Evolutionary conservation across 2,888 invertebrate species (phyloP), one percentile per base, ranked within the genome.

Genomic region (Philopedon plagiatum): DNA sequence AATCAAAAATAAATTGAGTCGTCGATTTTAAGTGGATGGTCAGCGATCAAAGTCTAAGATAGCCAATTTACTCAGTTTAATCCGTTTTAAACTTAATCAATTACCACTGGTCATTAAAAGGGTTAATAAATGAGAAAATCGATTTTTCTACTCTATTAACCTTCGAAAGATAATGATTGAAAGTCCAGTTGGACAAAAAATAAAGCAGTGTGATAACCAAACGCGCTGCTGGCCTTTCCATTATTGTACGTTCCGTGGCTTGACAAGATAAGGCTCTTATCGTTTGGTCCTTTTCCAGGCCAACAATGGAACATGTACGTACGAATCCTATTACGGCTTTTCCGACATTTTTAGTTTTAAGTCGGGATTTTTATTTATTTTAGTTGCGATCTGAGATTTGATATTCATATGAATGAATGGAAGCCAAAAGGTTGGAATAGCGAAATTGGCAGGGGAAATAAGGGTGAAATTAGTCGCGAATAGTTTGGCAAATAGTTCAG

Each of bases 191-290:
- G 9, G 29, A 29, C 18, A 15, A 54, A 44, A 54, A 54, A 54
- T 29, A 54, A 54, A 54, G 51, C 51, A 54, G 29, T 29, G 51
- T 5, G 51, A 54, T 54, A 54, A 54, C 29, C 51, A 54, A 54
- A 32, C 51, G 29, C 29, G 29, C 29, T 5, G 15, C 51, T 54
- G 29, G 29, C 29, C 51, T 54, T 54, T 54, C 51, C 29, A 54
- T 54, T 54, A 54, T 54, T 54, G 29, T 54, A 29, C 29, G 51
- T 54, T 54, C 29, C 29, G 18, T 54, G 51, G 51, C 51, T 54
- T 54, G 51, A 54, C 51, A 29, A 54, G 51, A 54, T 54, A 54
- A 54, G 29, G 51, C 29, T 29, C 51, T 54, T 54, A 54, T 54
- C 51, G 26, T 54, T 54, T 9, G 51, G 51, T 54, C 29, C 29